These are phyloP conservation scores for Pachypsylla venusta DNA, from an alignment of 1,140 invertebrate species.

Conservation along the genomic window DNA sequence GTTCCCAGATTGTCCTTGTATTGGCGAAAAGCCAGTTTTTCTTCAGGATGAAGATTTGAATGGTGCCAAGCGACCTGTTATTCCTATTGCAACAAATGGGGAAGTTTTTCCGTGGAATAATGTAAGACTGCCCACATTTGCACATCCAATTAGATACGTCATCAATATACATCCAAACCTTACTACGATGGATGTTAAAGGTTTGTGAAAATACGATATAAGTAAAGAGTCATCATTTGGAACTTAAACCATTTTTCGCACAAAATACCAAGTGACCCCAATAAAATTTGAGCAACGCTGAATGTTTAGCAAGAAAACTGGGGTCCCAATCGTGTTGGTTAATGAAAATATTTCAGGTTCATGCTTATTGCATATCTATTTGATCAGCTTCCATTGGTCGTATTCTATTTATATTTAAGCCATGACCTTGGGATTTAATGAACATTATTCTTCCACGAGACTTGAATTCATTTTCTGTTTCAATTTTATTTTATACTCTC, in stretches of 20 bases:
- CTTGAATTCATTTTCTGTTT: too few relatives aligned
- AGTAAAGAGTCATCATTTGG: too few relatives aligned
- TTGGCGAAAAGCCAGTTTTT: conserved; percentile 45
- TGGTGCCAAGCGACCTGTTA: conserved; percentile 35
- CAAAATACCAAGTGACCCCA: too few relatives aligned
- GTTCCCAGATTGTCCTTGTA: conserved; percentile 49
- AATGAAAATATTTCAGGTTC: too few relatives aligned
- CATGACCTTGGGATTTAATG: too few relatives aligned
- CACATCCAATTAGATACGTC: conserved; percentile 70
- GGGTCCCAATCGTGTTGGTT: too few relatives aligned
- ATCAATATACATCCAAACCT: conserved; percentile 87
- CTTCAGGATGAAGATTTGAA: conserved; percentile 40
- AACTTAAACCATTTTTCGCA: too few relatives aligned
- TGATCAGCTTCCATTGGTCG: not conserved
- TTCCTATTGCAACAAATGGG: conserved; percentile 48
- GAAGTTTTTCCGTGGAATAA: conserved; percentile 80
- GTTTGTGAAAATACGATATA: too few relatives aligned
- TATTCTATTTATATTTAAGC: conserved; percentile 21
- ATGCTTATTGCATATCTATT: not conserved
- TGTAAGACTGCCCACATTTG: conserved; percentile 62
- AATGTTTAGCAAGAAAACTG: too few relatives aligned
- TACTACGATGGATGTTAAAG: conserved; percentile 72
- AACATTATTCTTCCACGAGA: too few relatives aligned
- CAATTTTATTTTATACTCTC: too few relatives aligned
- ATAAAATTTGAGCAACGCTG: too few relatives aligned